These are phyloP conservation scores for Drosophila repletoides DNA, from an alignment of 1,140 invertebrate species.

Conservation along the genomic window DNA sequence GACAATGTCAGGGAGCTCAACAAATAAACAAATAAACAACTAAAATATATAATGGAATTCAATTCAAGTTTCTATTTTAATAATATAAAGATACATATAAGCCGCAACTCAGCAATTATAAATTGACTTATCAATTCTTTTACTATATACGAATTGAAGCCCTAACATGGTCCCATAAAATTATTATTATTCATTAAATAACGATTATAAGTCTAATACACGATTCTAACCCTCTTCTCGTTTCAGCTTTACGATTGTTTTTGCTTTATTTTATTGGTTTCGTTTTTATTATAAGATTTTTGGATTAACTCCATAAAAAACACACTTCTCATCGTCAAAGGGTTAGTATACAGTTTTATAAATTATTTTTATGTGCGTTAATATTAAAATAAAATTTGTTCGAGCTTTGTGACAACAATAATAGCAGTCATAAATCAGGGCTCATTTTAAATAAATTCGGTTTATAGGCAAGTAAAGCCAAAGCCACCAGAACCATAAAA, in stretches of 20 bases:
- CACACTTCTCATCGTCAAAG: conserved; percentile 46
- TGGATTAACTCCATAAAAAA: conserved; percentile 72
- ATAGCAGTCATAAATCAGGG: conserved; percentile 54
- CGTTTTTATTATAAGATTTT: conserved; percentile 57
- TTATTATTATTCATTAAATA: not conserved
- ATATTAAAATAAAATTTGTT: conserved; percentile 45
- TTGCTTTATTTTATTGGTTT: conserved; percentile 21
- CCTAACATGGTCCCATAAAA: no score
- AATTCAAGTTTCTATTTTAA: no score
- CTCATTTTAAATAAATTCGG: conserved; percentile 58
- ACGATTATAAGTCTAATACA: conserved; percentile 20
- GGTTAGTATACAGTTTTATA: conserved; percentile 62
- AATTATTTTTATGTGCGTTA: conserved; percentile 54
- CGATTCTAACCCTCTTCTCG: conserved; percentile 35
- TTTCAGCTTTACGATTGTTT: conserved; percentile 55
- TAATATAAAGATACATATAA: no score
- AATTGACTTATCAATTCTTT: no score
- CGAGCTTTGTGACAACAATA: conserved; percentile 5
- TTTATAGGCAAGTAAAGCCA: conserved; percentile 26
- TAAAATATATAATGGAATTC: no score
- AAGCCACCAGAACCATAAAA: conserved; percentile 46
- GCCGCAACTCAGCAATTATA: no score
- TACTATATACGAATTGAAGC: no score
- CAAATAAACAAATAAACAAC: no score
- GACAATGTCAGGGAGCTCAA: no score